Evolutionary conservation across 1,140 invertebrate genomes (phyloP), one percentile per base, ranked within the genome.

Genomic region (Lepidurus apus): DNA sequence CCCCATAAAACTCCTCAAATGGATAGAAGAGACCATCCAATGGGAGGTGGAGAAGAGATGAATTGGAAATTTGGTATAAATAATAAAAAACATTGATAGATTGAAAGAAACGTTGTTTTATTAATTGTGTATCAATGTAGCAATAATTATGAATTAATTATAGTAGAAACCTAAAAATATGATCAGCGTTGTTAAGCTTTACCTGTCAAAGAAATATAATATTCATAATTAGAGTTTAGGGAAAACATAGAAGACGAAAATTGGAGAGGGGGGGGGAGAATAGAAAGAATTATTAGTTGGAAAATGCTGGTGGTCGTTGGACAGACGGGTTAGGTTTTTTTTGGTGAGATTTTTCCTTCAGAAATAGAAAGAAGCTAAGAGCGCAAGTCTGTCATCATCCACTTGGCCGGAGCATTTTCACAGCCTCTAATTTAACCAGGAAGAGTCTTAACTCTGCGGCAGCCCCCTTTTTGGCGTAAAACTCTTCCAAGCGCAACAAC

Each of bases 331-430:
- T 65, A 47, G 45, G 17, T 1, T 47, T 11, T 47, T 17, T 11
- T 17, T 4, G 1, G 34, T 2, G 34, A 3, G 34, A 34, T 65
- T 65, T 65, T 65, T 65, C 53, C 53, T 65, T n/a, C 6, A 65
- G 21, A 65, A 65, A 13, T 13, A 65, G 21, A 65, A 13, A 65
- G 53, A 13, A 65, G 53, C 53, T 21, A 65, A 65, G 53, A 65
- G 7, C 53, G 53, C 21, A 65, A 65, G 53, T 65, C 53, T 65
- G 53, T 17, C 53, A 65, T 65, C 53, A 65, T 21, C 17, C 53
- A 65, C 53, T 65, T 65, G 53, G 17, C n/a, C 53, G n/a, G 53
- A 65, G 53, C 53, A 65, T 21, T 65, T 65, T 65, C 53, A 65
- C 53, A 65, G 53, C 53, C 53, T 65, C 53, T 65, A 65, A 65